Conservation (phyloP, 35 echinoderm and acorn worm genomes). For the Stichopus chloronotus region DNA sequence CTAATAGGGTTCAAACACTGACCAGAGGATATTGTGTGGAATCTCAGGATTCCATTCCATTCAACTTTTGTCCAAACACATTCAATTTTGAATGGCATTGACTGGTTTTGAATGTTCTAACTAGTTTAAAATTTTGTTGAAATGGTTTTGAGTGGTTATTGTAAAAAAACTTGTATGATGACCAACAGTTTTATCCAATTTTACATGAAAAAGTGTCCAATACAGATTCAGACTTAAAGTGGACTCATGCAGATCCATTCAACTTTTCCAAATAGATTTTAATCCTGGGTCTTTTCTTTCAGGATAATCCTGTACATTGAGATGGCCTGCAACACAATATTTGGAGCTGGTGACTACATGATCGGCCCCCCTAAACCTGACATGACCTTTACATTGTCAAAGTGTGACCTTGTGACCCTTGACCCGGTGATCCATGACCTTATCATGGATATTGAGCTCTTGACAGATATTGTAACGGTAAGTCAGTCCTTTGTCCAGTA, state of each 20-base stretch:
- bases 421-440: constrained; percentile 70
- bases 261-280: background rate
- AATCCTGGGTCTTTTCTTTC: background rate
- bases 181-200: too few relatives aligned
- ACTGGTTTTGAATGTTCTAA: too few relatives aligned
- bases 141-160: too few relatives aligned
- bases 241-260: background rate
- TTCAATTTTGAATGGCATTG: too few relatives aligned
- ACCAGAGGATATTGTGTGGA: too few relatives aligned
- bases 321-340: constrained; percentile 88
- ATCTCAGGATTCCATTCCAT: too few relatives aligned
- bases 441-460: constrained; percentile 76
- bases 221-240: too few relatives aligned
- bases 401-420: constrained; percentile 74
- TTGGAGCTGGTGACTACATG: constrained; percentile 76
- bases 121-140: too few relatives aligned
- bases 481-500: constrained; percentile 2
- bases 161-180: too few relatives aligned
- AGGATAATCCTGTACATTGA: constrained; percentile 75
- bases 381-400: constrained; percentile 66
- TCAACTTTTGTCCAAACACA: too few relatives aligned
- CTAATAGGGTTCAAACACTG: too few relatives aligned
- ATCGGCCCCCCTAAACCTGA: constrained; percentile 69
- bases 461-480: constrained; percentile 86
- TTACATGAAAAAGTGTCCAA: too few relatives aligned